Evolutionary conservation across 2,888 invertebrate genomes (phyloP), one percentile per base, ranked within the genome.

Genomic region (Drosophila kambysellisi): DNA sequence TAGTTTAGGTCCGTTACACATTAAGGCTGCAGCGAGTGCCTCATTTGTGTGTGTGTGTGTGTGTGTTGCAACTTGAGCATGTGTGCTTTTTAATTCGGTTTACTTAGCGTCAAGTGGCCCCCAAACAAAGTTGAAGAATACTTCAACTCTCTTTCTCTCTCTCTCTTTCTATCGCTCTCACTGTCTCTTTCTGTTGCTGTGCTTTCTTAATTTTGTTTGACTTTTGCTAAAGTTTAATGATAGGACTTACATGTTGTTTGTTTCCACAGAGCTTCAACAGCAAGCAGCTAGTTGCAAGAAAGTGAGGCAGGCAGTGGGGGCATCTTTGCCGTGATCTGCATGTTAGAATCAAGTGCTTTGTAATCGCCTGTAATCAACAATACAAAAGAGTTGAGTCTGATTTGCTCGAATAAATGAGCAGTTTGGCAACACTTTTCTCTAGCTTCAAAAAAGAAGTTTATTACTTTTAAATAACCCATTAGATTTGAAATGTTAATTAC

Each of bases 171-270:
- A 25, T 15, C 37, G 9, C 57, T 61, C 54, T 4, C 9, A 41
- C n/a, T 5, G 15, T 39, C 53, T 12, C 11, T 60, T 12, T 29
- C 29, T 6, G 12, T n/a, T 65, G 66, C 71, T n/a, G 12, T 62
- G 77, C 83, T 78, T 88, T 77, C 76, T 85, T 86, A 83, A 86
- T 85, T 86, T 83, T 86, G 86, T 85, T 85, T 85, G 88, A 88
- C 82, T 85, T 85, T 70, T 56, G 80, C 83, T 80, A 69, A 85
- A 88, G 80, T 83, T 88, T 77, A 85, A 88, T 86, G 85, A 85
- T 74, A 73, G 86, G 83, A 77, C 81, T 75, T 79, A 75, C 73
- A 77, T 80, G 68, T 67, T 58, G 72, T 15, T 25, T 46, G 25
- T 25, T 46, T 25, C 25, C 50, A 35, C 60, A 61, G 12, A 8